Evolutionary conservation across 2,113 vertebrate species (phyloP).

Genomic region (Rhabdornis inornatus): DNA sequence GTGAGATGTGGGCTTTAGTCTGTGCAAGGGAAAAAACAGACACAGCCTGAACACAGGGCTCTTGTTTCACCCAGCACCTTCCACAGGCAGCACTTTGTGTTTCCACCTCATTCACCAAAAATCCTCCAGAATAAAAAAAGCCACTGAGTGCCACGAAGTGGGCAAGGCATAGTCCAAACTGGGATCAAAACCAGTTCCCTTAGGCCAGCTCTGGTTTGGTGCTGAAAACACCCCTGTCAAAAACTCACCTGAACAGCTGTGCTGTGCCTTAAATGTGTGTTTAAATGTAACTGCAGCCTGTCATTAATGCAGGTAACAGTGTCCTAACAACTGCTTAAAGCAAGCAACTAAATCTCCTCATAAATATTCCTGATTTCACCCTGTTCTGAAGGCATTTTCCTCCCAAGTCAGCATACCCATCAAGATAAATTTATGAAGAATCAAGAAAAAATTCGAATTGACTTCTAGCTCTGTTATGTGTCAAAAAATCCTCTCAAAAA

Average conservation of each 20-base stretch:
- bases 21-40: not conserved
- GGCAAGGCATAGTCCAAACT: not conserved
- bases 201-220: not conserved
- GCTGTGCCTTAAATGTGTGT: not conserved
- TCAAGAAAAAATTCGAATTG: not conserved
- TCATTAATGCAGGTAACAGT: not conserved
- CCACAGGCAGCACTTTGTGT: not conserved
- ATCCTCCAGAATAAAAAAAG: not conserved
- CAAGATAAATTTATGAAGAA: not conserved
- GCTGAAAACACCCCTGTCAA: rapidly evolving
- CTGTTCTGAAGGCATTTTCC: not conserved
- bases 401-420: not conserved
- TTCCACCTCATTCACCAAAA: not conserved
- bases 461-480: rapidly evolving
- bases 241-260: not conserved
- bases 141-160: not conserved
- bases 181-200: not conserved
- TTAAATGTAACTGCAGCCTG: not conserved
- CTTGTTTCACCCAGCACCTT: not conserved
- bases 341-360: not conserved
- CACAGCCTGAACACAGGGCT: not conserved
- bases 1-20: not conserved
- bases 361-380: not conserved
- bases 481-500: not conserved
- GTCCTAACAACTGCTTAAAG: not conserved